Conservation (phyloP, 2,113 vertebrate species). For the Heptranchias perlo region DNA sequence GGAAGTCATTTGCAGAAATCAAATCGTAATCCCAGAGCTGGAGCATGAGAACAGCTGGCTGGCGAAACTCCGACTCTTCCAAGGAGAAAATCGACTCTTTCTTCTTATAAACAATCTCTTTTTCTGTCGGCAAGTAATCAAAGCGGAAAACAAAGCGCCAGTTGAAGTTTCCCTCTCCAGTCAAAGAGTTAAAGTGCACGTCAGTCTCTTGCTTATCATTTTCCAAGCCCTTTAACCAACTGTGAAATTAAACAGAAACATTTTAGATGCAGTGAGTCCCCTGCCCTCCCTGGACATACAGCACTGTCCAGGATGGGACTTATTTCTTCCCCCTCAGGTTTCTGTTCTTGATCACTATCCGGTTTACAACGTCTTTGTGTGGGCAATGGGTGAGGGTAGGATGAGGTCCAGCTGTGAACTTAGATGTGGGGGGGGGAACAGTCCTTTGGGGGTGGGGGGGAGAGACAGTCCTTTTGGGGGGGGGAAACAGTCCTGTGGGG, state of each 20-base stretch:
- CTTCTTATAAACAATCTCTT: conserved; percentile 76
- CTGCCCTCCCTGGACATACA: not conserved
- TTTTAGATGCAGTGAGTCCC: not conserved
- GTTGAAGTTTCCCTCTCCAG: conserved; percentile 92
- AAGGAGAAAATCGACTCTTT: conserved; percentile 82
- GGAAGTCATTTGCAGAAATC: conserved; percentile 82
- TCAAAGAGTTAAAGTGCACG: conserved; percentile 90
- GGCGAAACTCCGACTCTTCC: conserved; percentile 78
- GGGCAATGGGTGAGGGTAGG: no score
- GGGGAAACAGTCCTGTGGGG: no score
- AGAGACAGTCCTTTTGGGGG: no score
- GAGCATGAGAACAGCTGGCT: conserved; percentile 74
- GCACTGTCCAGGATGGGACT: not conserved
- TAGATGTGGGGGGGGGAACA: no score
- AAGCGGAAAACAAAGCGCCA: conserved; percentile 88
- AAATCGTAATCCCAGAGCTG: conserved; percentile 93
- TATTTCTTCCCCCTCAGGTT: no score
- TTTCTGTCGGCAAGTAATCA: conserved; percentile 82
- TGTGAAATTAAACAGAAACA: conserved; percentile 49
- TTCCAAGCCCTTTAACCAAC: conserved; percentile 87
- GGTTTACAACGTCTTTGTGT: no score
- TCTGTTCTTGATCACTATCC: no score
- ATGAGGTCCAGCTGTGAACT: no score
- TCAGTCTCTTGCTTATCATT: conserved; percentile 85
- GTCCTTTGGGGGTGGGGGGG: no score